These are phyloP conservation scores for Rhabditoides inermis DNA, from an alignment of 2,888 invertebrate species.

Conservation along the genomic window DNA sequence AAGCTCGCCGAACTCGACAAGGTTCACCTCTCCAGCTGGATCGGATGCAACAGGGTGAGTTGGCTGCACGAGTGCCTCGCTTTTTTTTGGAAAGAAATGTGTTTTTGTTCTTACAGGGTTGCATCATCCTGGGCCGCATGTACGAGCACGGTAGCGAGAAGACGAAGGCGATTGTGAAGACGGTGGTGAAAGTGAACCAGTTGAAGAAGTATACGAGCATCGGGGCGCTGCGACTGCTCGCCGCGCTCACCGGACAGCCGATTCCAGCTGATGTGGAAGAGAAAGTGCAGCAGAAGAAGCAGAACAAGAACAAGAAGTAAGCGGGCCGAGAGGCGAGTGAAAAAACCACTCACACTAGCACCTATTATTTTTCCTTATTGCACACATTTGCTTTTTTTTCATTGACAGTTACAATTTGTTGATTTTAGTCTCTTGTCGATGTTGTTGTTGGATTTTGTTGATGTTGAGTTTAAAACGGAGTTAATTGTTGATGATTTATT, in stretches of 20 bases:
- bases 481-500: too few species aligned
- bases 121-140: conserved; percentile 41
- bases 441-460: too few species aligned
- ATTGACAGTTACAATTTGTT: too few species aligned
- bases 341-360: too few species aligned
- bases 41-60: conserved; percentile 36
- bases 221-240: conserved; percentile 22
- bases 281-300: too few species aligned
- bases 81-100: background rate
- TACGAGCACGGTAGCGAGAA: conserved; percentile 26
- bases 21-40: conserved; percentile 34
- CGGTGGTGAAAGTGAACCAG: conserved; percentile 20
- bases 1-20: conserved; percentile 26
- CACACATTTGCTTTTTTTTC: too few species aligned
- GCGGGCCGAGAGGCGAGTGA: too few species aligned
- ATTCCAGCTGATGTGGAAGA: too few species aligned
- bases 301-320: too few species aligned
- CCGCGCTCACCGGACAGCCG: conserved; percentile 6
- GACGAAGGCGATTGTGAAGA: conserved; percentile 18
- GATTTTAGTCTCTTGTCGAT: too few species aligned
- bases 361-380: too few species aligned
- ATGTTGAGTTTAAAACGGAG: too few species aligned
- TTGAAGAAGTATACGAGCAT: conserved; percentile 22
- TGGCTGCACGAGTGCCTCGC: background rate
- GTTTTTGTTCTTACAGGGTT: conserved; percentile 23